Base-by-base conservation (phyloP, 2,113 vertebrate species). In the Heliornis fulica region DNA sequence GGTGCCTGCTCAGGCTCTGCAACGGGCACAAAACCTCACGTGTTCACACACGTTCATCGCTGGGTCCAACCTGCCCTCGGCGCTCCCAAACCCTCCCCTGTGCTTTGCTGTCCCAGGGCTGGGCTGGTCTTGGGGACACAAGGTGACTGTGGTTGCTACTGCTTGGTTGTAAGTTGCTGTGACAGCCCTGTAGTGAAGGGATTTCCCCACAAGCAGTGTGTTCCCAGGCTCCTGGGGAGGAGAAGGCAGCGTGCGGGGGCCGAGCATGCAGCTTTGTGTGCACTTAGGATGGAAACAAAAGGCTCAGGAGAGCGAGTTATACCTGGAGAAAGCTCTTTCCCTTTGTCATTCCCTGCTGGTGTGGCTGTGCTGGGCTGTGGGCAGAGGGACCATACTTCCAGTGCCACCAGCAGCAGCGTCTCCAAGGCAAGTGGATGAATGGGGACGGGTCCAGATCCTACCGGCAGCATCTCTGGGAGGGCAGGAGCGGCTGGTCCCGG, bases 11-110 rank as follows among this genome's bases (percentile, higher is more conserved):
- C 54, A 41, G 85, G 68, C 85, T 93, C 28, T 56, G 36, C 36
- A 53, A 59, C 0, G 32, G 92, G 87, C 87, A 88, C 79, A 83
- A 80, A 70, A 26, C 59, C 45, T 89, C 78, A 16, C 43, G 15
- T 2, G 3, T 83, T 90, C 31, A 6, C 71, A 59, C 38, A 17
- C 8, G 5, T 75, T 68, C 68, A 12, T 66, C 6, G 1, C 63
- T 68, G 85, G 90, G 94, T 83, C 88, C 93, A 84, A 14, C 85
- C 85, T 69, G 59, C 68, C 56, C 79, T 54, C 79, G 70, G 46
- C 43, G 1, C 68, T 91, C 74, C 53, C 61, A 0, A n/a, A 56
- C 74, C 57, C 66, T 80, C 46, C 57, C 60, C n/a, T 0, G 0
- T 51, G 75, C 92, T 94, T 90, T 65, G 66, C 84, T 88, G 87